Conservation (phyloP, 1,140 invertebrate species). For the Akabosia matsudoensis region DNA sequence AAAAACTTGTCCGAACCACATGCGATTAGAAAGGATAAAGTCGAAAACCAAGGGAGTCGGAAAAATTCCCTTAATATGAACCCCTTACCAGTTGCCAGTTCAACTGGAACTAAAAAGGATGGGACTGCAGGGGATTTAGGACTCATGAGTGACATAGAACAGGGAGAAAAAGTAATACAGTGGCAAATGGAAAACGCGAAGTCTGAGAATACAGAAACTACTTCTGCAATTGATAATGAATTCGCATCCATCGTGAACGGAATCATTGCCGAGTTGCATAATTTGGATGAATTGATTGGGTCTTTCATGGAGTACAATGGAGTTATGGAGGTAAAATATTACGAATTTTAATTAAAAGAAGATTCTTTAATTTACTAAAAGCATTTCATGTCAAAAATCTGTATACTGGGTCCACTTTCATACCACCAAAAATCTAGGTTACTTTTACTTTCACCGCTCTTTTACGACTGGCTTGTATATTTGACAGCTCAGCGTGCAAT, state of each 20-base stretch:
- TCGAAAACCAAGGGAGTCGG: not conserved
- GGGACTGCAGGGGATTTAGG: not conserved
- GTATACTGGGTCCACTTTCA: not conserved
- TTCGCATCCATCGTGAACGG: slow-evolving; percentile 15
- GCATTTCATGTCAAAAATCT: too few species aligned
- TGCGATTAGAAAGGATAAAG: not conserved
- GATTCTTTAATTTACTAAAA: too few species aligned
- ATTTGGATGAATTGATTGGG: slow-evolving; percentile 11
- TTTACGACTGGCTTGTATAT: not conserved
- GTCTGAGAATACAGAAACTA: slow-evolving; percentile 4
- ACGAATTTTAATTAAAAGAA: too few species aligned
- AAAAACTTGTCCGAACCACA: not conserved
- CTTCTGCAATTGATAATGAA: not conserved
- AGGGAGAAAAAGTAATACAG: slow-evolving; percentile 10
- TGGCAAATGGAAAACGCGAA: slow-evolving; percentile 21
- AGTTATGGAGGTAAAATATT: slow-evolving; percentile 6
- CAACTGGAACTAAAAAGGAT: not conserved
- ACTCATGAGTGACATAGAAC: not conserved
- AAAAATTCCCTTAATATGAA: too few species aligned
- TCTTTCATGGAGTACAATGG: not conserved
- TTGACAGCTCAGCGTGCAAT: not conserved
- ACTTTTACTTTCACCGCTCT: too few species aligned
- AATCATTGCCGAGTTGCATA: slow-evolving; percentile 21
- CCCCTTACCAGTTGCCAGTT: too few species aligned
- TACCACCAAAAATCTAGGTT: too few species aligned